These are phyloP conservation scores for Trididemnum nubilum DNA, from an alignment of 23 tunicate species.

Conservation along the genomic window DNA sequence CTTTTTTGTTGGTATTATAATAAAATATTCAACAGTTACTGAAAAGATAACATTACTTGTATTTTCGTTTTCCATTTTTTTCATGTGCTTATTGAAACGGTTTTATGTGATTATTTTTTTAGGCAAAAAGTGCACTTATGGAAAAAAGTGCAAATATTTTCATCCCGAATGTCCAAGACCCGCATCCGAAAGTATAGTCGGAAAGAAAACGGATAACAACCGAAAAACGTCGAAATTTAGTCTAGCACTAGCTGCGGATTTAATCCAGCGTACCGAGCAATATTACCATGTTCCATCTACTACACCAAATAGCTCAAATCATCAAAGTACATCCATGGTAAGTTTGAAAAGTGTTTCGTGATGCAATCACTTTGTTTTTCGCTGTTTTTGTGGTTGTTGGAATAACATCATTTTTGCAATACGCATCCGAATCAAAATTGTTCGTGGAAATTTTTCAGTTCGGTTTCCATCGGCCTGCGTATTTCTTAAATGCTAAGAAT, in stretches of 20 bases:
- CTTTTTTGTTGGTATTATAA: too few relatives aligned
- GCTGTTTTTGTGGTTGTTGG: too few relatives aligned
- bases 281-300: neutral
- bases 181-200: conserved; percentile 50
- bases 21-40: too few relatives aligned
- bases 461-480: too few relatives aligned
- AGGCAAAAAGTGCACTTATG: conserved; percentile 87
- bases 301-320: neutral
- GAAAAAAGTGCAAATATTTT: conserved; percentile 91
- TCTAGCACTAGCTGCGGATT: conserved; percentile 42
- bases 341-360: neutral
- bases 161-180: conserved; percentile 83
- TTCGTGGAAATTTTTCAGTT: too few relatives aligned
- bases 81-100: too few relatives aligned
- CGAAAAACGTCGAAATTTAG: conserved; percentile 30
- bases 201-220: conserved; percentile 39
- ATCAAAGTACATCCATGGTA: neutral
- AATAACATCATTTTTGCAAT: too few relatives aligned
- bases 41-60: too few relatives aligned
- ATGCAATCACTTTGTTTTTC: too few relatives aligned
- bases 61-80: too few relatives aligned
- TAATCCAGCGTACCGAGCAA: conserved; percentile 3
- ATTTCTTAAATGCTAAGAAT: too few relatives aligned
- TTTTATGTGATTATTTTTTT: conserved; percentile 9
- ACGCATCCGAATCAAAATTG: too few relatives aligned